A percentile compares a stretch with the other conserved stretches of the same genome.
Evolutionary conservation across 2,888 invertebrate species (phyloP).

Genomic region (Tyria jacobaeae): DNA sequence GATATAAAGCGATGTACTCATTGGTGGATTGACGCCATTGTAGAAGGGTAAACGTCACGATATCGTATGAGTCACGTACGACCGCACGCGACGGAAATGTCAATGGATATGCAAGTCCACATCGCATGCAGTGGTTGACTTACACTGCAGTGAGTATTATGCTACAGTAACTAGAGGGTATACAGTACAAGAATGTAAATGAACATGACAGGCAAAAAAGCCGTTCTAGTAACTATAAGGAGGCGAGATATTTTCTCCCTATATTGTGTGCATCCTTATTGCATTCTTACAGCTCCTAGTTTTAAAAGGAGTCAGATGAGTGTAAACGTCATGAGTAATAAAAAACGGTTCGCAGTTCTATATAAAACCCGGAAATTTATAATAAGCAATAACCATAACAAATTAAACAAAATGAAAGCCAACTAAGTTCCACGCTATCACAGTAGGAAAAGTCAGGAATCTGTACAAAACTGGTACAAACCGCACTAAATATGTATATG

Average conservation of each 20-base stretch:
- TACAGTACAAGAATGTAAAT: neutral
- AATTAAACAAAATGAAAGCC: too few species aligned
- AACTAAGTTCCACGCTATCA: too few species aligned
- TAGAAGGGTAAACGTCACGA: conserved; percentile 52
- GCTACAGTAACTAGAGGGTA: neutral
- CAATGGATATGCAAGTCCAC: conserved; percentile 54
- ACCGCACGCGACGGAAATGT: conserved; percentile 65
- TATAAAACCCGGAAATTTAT: too few species aligned
- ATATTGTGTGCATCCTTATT: neutral
- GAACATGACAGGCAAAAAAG: too few species aligned
- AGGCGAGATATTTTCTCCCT: neutral
- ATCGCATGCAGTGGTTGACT: conserved; percentile 20
- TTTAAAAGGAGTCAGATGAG: neutral
- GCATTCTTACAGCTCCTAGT: neutral
- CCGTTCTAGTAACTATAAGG: too few species aligned
- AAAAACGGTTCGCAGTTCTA: too few species aligned
- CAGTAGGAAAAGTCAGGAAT: too few species aligned
- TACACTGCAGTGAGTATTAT: conserved; percentile 20
- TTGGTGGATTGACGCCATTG: conserved; percentile 32
- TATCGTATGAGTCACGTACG: conserved; percentile 63
- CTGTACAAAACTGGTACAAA: too few species aligned
- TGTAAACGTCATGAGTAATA: too few species aligned
- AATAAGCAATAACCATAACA: too few species aligned
- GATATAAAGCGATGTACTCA: conserved; percentile 9
- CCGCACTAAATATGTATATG: too few species aligned